Evolutionary conservation across 1,140 invertebrate genomes (phyloP).

Genomic region (Plodia interpunctella): DNA sequence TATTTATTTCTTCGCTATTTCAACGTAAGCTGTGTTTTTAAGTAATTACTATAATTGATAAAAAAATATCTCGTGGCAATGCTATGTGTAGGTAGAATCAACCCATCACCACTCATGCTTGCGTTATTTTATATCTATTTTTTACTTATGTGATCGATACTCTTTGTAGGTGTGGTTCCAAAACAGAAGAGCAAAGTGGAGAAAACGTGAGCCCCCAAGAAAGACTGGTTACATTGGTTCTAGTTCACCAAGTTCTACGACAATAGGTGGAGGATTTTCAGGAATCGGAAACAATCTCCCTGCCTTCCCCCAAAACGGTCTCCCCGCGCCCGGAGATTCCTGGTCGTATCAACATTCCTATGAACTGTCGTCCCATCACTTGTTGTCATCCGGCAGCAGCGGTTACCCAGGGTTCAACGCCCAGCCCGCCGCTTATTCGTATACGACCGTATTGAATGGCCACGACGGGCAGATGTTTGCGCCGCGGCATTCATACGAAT

Average conservation of each 20-base stretch:
- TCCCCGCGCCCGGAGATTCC: slow-evolving; percentile 83
- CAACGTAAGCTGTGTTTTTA: too few relatives aligned
- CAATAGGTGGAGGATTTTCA: slow-evolving; percentile 79
- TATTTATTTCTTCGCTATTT: too few relatives aligned
- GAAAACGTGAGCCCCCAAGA: slow-evolving; percentile 97
- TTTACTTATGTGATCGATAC: background rate
- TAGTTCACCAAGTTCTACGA: slow-evolving; percentile 78
- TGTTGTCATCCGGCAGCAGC: slow-evolving; percentile 82
- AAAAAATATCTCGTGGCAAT: too few relatives aligned
- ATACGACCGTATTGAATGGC: slow-evolving; percentile 82
- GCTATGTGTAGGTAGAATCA: too few relatives aligned
- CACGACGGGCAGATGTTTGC: slow-evolving; percentile 83
- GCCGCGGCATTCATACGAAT: slow-evolving; percentile 77
- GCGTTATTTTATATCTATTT: too few relatives aligned
- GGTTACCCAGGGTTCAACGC: slow-evolving; percentile 80
- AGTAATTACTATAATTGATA: too few relatives aligned
- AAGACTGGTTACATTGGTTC: slow-evolving; percentile 90
- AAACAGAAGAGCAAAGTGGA: slow-evolving; percentile 97
- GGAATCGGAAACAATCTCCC: slow-evolving; percentile 81
- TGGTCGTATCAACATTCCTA: slow-evolving; percentile 88
- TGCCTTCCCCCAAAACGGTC: slow-evolving; percentile 81
- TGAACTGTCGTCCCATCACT: slow-evolving; percentile 84
- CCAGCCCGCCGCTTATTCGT: slow-evolving; percentile 76
- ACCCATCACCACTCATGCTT: too few relatives aligned
- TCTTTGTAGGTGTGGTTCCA: slow-evolving; percentile 80